phyloP scores from a whole-genome alignment of 2,888 invertebrate species.

The Leucoptera coffeella region DNA sequence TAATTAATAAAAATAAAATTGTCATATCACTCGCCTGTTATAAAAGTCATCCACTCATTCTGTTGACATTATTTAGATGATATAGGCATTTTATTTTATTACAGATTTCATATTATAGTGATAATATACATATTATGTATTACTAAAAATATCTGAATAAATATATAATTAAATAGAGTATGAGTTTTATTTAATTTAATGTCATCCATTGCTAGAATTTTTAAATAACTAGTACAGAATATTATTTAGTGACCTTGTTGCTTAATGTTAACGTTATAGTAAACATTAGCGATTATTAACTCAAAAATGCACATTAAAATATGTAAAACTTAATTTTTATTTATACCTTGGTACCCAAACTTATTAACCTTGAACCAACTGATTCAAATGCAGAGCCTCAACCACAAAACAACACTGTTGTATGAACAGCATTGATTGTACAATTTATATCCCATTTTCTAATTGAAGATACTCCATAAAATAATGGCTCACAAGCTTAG shows the following conservation, averaged over 20 bases:
- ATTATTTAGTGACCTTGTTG: too few relatives aligned
- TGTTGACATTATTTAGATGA: constrained; percentile 14
- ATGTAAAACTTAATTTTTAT: background rate
- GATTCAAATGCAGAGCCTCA: too few relatives aligned
- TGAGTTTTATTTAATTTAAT: constrained; percentile 16
- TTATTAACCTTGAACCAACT: too few relatives aligned
- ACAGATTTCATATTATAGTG: constrained; percentile 30
- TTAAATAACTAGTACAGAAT: too few relatives aligned
- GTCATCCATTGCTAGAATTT: constrained; percentile 6
- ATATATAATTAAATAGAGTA: constrained; percentile 46
- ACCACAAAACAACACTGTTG: too few relatives aligned
- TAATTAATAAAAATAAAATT: constrained; percentile 15
- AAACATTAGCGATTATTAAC: constrained; percentile 1
- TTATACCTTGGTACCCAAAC: too few relatives aligned
- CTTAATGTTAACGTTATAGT: too few relatives aligned
- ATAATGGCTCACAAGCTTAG: too few relatives aligned
- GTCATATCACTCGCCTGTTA: constrained; percentile 60
- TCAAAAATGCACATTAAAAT: background rate
- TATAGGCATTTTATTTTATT: constrained; percentile 33
- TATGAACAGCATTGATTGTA: too few relatives aligned
- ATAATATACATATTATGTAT: too few relatives aligned
- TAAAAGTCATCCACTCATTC: constrained; percentile 25
- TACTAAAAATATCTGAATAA: constrained; percentile 48
- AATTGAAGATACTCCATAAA: too few relatives aligned
- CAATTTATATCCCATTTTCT: too few relatives aligned